phyloP scores from a whole-genome alignment of 2,797 vertebrate species.

The Eidolon dupreanum region DNA sequence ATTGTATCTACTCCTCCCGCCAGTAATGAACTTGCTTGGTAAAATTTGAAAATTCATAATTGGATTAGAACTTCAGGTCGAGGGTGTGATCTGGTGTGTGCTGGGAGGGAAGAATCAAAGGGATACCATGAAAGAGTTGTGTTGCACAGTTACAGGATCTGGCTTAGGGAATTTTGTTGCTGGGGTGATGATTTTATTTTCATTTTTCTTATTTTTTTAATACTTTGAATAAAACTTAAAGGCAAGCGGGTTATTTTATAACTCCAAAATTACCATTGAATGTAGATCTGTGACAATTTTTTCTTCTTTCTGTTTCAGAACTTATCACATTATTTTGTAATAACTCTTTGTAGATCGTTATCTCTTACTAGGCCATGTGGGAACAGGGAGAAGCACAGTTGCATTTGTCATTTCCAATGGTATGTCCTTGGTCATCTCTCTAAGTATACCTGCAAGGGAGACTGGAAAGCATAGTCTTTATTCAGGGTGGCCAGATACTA shows the following conservation, averaged over 20 bases:
- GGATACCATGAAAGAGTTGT: neutral
- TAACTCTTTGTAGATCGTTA: neutral
- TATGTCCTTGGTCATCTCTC: neutral
- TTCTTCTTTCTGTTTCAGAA: neutral
- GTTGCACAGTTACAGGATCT: neutral
- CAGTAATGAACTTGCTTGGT: neutral
- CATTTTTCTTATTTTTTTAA: neutral
- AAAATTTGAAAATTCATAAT: neutral
- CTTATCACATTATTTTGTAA: neutral
- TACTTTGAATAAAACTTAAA: neutral
- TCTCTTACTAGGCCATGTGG: neutral
- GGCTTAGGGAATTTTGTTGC: neutral
- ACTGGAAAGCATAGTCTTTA: neutral
- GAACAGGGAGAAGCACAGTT: neutral
- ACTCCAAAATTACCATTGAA: neutral
- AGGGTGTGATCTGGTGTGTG: neutral
- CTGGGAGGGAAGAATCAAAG: neutral
- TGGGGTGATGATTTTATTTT: neutral
- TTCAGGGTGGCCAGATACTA: neutral
- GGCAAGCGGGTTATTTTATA: neutral
- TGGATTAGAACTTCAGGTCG: neutral
- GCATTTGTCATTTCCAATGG: neutral
- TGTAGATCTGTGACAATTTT: neutral
- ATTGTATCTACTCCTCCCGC: neutral
- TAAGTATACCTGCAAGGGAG: neutral